A percentile compares a stretch with the other conserved stretches of the same genome.
These are phyloP conservation scores for Panthera uncia DNA, from an alignment of 2,113 vertebrate genomes.

Conservation along the genomic window DNA sequence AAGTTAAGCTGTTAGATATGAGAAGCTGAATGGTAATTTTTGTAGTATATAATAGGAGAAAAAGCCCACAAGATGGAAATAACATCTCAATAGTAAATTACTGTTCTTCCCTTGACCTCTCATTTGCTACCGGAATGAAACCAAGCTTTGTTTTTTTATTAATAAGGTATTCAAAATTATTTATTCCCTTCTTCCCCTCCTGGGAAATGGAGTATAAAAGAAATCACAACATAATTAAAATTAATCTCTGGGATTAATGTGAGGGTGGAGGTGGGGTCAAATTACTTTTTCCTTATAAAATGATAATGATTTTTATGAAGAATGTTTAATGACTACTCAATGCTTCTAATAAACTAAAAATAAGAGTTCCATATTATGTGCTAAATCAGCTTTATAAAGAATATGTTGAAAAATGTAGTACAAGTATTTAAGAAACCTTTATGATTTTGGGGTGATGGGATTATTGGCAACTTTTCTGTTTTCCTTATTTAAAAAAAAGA, in stretches of 20 bases:
- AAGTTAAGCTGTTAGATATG: background rate
- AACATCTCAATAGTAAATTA: background rate
- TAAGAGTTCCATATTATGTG: background rate
- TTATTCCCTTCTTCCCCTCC: background rate
- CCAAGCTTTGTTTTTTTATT: background rate
- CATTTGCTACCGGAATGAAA: background rate
- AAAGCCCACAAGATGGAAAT: background rate
- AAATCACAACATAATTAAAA: slow-evolving; percentile 31
- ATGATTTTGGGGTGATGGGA: background rate
- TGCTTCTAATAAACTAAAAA: background rate
- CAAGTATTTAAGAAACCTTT: background rate
- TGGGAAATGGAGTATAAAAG: background rate
- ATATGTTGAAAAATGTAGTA: background rate
- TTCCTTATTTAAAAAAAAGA: background rate
- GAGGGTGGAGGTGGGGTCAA: background rate
- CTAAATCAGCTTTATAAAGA: background rate
- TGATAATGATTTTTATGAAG: background rate
- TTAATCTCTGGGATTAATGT: background rate
- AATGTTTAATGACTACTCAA: background rate
- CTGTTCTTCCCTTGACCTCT: background rate
- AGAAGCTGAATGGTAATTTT: background rate
- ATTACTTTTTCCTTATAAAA: background rate
- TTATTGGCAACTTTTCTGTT: slow-evolving; percentile 6
- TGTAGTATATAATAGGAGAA: background rate
- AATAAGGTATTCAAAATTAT: background rate